Evolutionary conservation across 1,140 invertebrate genomes (phyloP), one percentile per base, ranked within the genome.

Genomic region (Heliconius hewitsoni): DNA sequence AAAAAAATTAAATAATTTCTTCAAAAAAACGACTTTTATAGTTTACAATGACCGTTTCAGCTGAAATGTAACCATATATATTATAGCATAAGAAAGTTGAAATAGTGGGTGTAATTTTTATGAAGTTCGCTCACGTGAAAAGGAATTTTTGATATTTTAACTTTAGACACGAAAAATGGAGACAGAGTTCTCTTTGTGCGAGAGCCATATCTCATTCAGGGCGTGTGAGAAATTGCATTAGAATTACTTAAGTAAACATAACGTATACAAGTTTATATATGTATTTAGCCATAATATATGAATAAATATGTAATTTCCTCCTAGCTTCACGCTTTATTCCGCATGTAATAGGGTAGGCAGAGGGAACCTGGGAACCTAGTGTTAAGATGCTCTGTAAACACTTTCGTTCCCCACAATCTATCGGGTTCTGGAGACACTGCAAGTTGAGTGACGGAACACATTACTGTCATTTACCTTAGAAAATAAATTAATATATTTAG

Each of bases 71-170:
- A 57, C 8, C 55, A 57, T 57, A 57, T 57, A 57, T 57, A 57
- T 57, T 57, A 57, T 11, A 23, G n/a, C 19, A 57, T 23, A 23
- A 57, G 55, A 57, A 57, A 57, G 55, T 57, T 57, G 55, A 57
- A 57, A 57, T 57, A 57, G 55, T 23, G 55, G n/a, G 55, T 23
- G 55, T 57, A 23, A 57, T 57, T 57, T 57, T 57, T 57, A 57
- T 23, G n/a, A 23, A 9, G n/a, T 23, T 8, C 55, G 55, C 55
- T 57, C 55, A 57, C 8, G 23, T 23, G 19, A 3, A 23, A 57
- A 57, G 55, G 55, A 57, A 57, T 57, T 57, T 57, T 57, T 57
- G 55, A 57, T 57, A 57, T 57, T 57, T 57, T 57, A 57, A 57
- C 55, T 57, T 57, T 57, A 57, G 55, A 57, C 55, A 57, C 55